Percentiles rank a stretch among this genome's conserved stretches.
Conservation (phyloP, 2,113 vertebrate genomes). For the Malurus alboscapulatus region DNA sequence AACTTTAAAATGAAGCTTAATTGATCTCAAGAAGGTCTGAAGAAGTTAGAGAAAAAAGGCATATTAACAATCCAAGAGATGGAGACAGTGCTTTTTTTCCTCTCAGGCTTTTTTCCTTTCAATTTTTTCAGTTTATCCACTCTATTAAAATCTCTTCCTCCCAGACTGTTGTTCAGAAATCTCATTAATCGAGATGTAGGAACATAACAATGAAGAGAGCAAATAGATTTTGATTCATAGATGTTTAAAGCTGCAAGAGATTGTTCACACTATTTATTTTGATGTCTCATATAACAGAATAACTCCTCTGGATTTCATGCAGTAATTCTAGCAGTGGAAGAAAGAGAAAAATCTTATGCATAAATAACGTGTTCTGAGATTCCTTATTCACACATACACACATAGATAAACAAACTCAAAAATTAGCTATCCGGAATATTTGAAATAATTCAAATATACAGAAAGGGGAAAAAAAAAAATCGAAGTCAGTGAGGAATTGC, state of each 20-base stretch:
- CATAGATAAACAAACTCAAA: background rate
- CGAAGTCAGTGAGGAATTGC: background rate
- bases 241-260: slow-evolving; percentile 41
- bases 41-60: background rate
- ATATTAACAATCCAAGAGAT: background rate
- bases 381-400: background rate
- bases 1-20: background rate
- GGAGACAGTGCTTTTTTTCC: background rate
- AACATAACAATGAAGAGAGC: slow-evolving; percentile 22
- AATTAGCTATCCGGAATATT: background rate
- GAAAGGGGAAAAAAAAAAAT: background rate
- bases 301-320: background rate
- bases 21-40: background rate
- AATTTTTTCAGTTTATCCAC: background rate
- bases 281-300: background rate
- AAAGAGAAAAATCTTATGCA: background rate
- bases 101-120: background rate
- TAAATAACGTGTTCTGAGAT: background rate
- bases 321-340: background rate
- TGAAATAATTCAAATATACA: background rate
- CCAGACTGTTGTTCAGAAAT: background rate
- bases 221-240: slow-evolving; percentile 47
- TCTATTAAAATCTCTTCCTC: slow-evolving; percentile 9
- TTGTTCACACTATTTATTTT: slow-evolving; percentile 38
- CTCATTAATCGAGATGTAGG: slow-evolving; percentile 6